Conservation (phyloP, 2,797 vertebrate genomes). For the Leucoraja ocellata region DNA sequence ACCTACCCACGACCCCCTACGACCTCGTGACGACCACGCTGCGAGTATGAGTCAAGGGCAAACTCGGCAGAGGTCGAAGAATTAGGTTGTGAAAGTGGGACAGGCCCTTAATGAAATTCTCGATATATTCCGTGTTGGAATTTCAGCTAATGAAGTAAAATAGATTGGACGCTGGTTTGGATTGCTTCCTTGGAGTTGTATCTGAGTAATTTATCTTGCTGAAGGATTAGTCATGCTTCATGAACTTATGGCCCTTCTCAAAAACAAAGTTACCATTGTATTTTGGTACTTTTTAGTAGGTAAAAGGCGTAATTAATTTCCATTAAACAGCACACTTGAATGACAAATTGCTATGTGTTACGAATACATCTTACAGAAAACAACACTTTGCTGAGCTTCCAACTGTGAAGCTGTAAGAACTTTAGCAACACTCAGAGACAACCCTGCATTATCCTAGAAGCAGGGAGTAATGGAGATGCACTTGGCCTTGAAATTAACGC, state of each 20-base stretch:
- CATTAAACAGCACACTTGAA: not conserved
- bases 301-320: not conserved
- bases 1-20: too few species aligned
- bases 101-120: too few species aligned
- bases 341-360: not conserved
- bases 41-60: too few species aligned
- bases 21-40: too few species aligned
- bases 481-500: not conserved
- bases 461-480: not conserved
- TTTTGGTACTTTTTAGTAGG: not conserved
- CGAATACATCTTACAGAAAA: not conserved
- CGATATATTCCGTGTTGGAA: not conserved
- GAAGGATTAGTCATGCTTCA: not conserved
- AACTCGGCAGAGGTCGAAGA: too few species aligned
- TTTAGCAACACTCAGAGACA: not conserved
- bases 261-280: not conserved
- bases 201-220: not conserved
- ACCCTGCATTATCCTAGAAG: not conserved
- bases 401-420: not conserved
- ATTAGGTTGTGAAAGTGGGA: too few species aligned
- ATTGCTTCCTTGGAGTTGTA: not conserved
- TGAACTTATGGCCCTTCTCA: not conserved
- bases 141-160: conserved; percentile 1
- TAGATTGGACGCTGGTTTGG: not conserved
- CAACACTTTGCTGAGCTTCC: not conserved